phyloP scores from a whole-genome alignment of 2,797 vertebrate species.

The Morus bassanus region DNA sequence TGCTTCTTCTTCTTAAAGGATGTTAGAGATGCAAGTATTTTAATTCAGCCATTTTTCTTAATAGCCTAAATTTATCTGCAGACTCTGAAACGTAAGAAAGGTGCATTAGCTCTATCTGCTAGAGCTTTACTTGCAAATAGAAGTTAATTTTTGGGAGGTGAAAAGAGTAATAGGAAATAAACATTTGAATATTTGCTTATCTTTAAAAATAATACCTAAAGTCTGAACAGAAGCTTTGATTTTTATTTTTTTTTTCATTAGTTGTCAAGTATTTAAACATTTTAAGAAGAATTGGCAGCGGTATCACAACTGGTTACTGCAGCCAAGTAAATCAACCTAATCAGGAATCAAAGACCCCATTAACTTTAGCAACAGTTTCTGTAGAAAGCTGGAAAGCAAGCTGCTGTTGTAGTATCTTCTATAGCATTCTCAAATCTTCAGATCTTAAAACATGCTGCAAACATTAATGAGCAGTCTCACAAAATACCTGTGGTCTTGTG shows the following conservation, averaged over 20 bases:
- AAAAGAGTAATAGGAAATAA: background rate
- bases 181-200: background rate
- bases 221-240: background rate
- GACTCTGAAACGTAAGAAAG: background rate
- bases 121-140: background rate
- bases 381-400: background rate
- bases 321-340: background rate
- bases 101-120: background rate
- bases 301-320: background rate
- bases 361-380: background rate
- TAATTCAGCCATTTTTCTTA: background rate
- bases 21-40: background rate
- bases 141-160: background rate
- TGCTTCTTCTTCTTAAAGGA: background rate
- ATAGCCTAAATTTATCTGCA: background rate
- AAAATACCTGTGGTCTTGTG: conserved; percentile 60
- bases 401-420: background rate
- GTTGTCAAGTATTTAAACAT: background rate
- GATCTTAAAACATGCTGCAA: background rate
- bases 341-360: background rate
- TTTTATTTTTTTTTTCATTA: background rate
- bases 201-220: background rate
- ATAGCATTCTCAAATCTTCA: background rate
- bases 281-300: background rate
- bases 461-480: conserved; percentile 15